Evolutionary conservation across 2,113 vertebrate genomes (phyloP).

Genomic region (Sylvietta virens): DNA sequence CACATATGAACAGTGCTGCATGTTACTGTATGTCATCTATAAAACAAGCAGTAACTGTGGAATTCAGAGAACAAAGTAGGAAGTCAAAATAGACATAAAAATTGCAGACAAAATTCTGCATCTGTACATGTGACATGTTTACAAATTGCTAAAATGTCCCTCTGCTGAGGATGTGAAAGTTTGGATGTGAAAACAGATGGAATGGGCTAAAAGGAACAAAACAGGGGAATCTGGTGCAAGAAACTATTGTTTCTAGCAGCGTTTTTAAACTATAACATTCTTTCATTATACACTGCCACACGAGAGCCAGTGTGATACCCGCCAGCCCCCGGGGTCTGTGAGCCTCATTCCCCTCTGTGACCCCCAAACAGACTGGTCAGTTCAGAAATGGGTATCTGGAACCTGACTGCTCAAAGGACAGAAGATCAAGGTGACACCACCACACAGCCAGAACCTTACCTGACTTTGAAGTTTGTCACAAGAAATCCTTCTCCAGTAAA

Average conservation of each 20-base stretch:
- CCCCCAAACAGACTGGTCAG: not conserved
- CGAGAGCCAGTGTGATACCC: not conserved
- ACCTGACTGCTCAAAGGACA: not conserved
- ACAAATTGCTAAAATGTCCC: not conserved
- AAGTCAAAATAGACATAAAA: not conserved
- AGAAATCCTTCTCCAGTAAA: constrained; percentile 46
- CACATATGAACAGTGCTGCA: not conserved
- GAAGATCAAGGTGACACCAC: not conserved
- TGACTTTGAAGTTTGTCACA: constrained; percentile 36
- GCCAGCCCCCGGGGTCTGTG: not conserved
- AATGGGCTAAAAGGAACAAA: not conserved
- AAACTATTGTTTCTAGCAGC: not conserved
- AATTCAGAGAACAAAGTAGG: not conserved
- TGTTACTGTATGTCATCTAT: not conserved
- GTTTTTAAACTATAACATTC: not conserved
- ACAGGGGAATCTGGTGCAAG: not conserved
- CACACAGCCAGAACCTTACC: constrained; percentile 18
- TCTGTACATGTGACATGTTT: not conserved
- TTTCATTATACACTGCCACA: not conserved
- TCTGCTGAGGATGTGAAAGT: too few relatives aligned
- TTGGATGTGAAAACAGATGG: not conserved
- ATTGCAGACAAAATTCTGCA: not conserved
- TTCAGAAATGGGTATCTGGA: not conserved
- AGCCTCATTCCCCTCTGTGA: not conserved
- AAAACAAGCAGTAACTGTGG: not conserved